A percentile compares a stretch with the other conserved stretches of the same genome.
phyloP scores from a whole-genome alignment of 2,888 invertebrate species.

The Sepiola atlantica region DNA sequence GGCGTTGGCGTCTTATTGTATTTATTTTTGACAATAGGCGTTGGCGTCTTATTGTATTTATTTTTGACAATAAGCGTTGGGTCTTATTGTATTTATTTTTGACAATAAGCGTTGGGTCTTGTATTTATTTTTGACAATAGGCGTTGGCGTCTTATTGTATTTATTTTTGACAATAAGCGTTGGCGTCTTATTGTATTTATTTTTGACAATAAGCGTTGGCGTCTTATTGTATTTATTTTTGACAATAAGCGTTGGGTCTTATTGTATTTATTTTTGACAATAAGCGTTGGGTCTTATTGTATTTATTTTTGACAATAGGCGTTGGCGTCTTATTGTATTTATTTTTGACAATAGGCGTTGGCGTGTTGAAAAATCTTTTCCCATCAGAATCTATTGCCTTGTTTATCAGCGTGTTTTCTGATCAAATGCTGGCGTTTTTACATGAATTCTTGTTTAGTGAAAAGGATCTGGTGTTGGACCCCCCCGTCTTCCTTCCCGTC shows the following conservation, averaged over 20 bases:
- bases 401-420: background rate
- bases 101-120: too few relatives aligned
- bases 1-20: too few relatives aligned
- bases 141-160: too few relatives aligned
- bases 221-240: too few relatives aligned
- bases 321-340: background rate
- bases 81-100: too few relatives aligned
- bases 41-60: too few relatives aligned
- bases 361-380: background rate
- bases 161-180: too few relatives aligned
- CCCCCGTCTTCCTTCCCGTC: background rate
- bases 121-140: too few relatives aligned
- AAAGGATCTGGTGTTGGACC: background rate
- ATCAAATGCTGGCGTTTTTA: background rate
- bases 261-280: background rate
- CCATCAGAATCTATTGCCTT: background rate
- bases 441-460: background rate
- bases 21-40: too few relatives aligned
- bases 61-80: too few relatives aligned
- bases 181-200: too few relatives aligned
- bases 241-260: background rate
- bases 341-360: background rate
- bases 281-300: background rate
- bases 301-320: background rate
- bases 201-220: too few relatives aligned